Evolutionary conservation across 1,140 invertebrate species (phyloP).

Genomic region (Platyura marginata): DNA sequence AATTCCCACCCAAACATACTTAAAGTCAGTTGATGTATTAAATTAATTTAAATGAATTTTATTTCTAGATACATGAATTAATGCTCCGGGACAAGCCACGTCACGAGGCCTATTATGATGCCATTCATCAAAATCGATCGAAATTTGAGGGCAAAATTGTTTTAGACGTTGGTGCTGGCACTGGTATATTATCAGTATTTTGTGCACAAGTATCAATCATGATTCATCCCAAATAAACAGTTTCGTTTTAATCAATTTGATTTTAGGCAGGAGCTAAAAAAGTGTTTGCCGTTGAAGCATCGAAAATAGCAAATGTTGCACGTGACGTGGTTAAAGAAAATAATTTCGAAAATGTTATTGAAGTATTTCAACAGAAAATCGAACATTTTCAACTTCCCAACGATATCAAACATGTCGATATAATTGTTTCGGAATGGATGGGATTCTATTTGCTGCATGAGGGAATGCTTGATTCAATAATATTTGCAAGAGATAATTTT

Average conservation of each 20-base stretch:
- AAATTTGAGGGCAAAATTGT: conserved; percentile 56
- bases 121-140: conserved; percentile 53
- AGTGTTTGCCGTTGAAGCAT: conserved; percentile 88
- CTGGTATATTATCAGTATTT: conserved; percentile 91
- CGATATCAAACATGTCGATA: conserved; percentile 71
- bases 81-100: conserved; percentile 66
- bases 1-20: too few species aligned
- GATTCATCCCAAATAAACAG: neutral
- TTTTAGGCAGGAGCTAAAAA: conserved; percentile 81
- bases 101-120: conserved; percentile 64
- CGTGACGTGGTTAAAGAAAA: conserved; percentile 69
- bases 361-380: conserved; percentile 53
- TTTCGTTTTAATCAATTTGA: conserved; percentile 35
- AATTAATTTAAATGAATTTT: neutral
- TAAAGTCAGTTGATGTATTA: too few species aligned
- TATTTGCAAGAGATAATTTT: conserved; percentile 85
- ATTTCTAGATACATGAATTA: conserved; percentile 48
- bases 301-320: conserved; percentile 71
- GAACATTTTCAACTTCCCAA: conserved; percentile 57
- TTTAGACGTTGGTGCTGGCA: conserved; percentile 93
- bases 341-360: conserved; percentile 30
- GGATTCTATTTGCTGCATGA: conserved; percentile 97
- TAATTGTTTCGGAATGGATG: conserved; percentile 99
- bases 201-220: conserved; percentile 41
- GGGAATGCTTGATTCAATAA: conserved; percentile 87